phyloP scores from a whole-genome alignment of 2,888 invertebrate species.

The Drosophila kokeensis region DNA sequence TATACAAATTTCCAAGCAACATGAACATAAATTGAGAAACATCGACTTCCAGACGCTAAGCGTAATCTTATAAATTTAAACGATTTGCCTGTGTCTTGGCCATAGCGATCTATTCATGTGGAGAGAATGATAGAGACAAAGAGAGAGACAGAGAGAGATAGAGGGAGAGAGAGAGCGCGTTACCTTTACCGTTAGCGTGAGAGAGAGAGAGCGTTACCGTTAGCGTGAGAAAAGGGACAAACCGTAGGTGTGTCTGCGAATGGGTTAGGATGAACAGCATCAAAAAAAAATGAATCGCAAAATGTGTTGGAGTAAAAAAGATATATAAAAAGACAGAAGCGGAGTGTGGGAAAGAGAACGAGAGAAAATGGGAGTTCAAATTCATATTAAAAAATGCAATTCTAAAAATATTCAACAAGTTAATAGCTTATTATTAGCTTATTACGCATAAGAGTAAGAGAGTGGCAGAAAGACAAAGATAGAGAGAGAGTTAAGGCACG shows the following conservation, averaged over 20 bases:
- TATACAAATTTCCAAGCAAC: constrained; percentile 66
- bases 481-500: neutral
- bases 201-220: neutral
- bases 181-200: neutral
- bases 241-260: neutral
- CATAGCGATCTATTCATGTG: neutral
- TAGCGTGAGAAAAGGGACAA: neutral
- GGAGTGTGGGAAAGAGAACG: neutral
- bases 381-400: neutral
- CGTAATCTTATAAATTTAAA: constrained; percentile 31
- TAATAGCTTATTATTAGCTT: neutral
- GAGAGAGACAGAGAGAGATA: neutral
- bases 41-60: constrained; percentile 23
- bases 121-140: neutral
- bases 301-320: neutral
- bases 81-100: constrained; percentile 6
- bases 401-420: neutral
- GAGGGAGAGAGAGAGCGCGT: neutral
- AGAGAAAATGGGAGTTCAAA: neutral
- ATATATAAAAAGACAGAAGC: neutral
- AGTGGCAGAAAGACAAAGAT: rapidly evolving
- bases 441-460: neutral
- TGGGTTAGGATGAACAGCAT: neutral
- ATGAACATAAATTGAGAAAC: constrained; percentile 61
- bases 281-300: neutral